phyloP scores from a whole-genome alignment of 2,888 invertebrate genomes.

The Eucera pruinosa region DNA sequence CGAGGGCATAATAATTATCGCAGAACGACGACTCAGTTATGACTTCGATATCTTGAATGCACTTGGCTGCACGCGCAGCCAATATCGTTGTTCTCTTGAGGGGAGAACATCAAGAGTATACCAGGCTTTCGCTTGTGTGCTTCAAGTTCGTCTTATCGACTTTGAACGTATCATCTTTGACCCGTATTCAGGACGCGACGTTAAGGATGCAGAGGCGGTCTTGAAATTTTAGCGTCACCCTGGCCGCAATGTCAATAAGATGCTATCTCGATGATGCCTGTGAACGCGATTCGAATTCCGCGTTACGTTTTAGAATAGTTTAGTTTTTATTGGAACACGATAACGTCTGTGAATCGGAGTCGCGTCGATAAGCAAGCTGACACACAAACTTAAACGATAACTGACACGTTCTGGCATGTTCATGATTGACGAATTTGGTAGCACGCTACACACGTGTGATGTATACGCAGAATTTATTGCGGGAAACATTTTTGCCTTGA shows the following conservation, averaged over 20 bases:
- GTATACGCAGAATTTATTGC: too few species aligned
- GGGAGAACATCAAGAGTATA: slow-evolving; percentile 12
- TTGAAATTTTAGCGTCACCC: slow-evolving; percentile 27
- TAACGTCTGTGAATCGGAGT: not conserved
- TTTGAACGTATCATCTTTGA: slow-evolving; percentile 46
- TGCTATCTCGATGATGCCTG: not conserved
- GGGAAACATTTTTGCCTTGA: too few species aligned
- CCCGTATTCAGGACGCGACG: slow-evolving; percentile 27
- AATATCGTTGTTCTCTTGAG: slow-evolving; percentile 27
- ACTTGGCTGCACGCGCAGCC: slow-evolving; percentile 39
- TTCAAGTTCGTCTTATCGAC: slow-evolving; percentile 53
- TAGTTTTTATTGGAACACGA: not conserved
- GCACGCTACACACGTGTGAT: too few species aligned
- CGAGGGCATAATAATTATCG: slow-evolving; percentile 61
- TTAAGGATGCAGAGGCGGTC: slow-evolving; percentile 19
- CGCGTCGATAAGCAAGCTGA: not conserved
- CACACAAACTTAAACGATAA: slow-evolving; percentile 10
- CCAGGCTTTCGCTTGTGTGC: slow-evolving; percentile 18
- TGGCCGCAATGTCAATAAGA: slow-evolving; percentile 15
- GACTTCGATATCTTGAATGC: slow-evolving; percentile 47
- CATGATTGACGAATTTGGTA: slow-evolving; percentile 9
- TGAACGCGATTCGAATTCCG: slow-evolving; percentile 8
- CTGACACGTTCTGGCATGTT: not conserved
- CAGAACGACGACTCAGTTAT: slow-evolving; percentile 40
- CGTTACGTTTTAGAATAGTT: not conserved